These are phyloP conservation scores for Geotrupes spiniger DNA, from an alignment of 2,888 invertebrate species.

Conservation along the genomic window DNA sequence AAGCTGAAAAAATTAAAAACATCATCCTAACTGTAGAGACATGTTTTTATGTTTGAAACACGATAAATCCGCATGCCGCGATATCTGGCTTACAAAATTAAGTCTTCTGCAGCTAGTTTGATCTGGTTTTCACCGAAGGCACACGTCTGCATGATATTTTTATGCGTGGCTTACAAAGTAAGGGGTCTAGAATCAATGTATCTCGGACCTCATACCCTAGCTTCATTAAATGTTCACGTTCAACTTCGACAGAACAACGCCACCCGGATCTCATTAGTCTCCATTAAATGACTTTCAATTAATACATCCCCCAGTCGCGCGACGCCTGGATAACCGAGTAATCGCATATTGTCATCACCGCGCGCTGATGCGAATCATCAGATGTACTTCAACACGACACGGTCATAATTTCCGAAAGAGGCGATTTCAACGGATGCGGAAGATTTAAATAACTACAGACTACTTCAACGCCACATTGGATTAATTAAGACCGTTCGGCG, in stretches of 20 bases:
- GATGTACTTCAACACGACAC: conserved; percentile 3
- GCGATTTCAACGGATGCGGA: conserved; percentile 5
- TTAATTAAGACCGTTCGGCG: conserved; percentile 7
- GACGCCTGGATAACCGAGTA: conserved; percentile 26
- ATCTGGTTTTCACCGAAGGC: no score
- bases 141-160: no score
- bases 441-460: conserved; percentile 11
- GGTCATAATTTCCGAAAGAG: conserved; percentile 6
- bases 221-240: conserved; percentile 47
- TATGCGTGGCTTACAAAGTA: no score
- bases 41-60: no score
- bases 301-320: conserved; percentile 30
- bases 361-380: conserved; percentile 8
- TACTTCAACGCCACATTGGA: conserved; percentile 1
- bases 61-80: no score
- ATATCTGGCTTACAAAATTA: no score
- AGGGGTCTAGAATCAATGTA: no score
- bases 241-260: conserved; percentile 40
- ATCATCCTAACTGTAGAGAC: no score
- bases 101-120: no score
- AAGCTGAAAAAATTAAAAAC: no score
- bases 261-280: conserved; percentile 41
- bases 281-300: conserved; percentile 42
- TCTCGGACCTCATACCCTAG: conserved; percentile 18
- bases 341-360: conserved; percentile 18